Evolutionary conservation across 1,140 invertebrate species (phyloP).

Genomic region (Caenorhabditis tropicalis): DNA sequence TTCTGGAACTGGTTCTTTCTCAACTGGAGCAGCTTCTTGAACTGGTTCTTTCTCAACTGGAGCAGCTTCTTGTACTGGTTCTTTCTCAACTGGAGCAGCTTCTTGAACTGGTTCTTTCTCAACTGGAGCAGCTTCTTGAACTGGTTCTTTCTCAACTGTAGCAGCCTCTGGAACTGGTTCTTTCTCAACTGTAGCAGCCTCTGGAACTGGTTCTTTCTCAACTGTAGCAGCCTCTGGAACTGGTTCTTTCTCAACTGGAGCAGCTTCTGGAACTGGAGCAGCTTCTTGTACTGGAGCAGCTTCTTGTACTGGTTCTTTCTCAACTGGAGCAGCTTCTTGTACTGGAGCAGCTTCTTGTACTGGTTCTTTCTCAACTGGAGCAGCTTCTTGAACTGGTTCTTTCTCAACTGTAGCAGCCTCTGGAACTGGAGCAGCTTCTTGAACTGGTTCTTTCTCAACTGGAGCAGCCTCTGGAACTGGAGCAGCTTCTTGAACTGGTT

Average conservation of each 20-base stretch:
- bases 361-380: not conserved
- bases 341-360: conserved; percentile 23
- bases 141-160: not conserved
- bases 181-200: not conserved
- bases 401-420: not conserved
- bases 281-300: not conserved
- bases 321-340: not conserved
- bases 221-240: not conserved
- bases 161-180: not conserved
- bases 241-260: not conserved
- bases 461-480: not conserved
- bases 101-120: not conserved
- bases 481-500: not conserved
- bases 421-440: not conserved
- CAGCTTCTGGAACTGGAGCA: not conserved
- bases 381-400: not conserved
- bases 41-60: not conserved
- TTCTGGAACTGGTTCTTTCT: not conserved
- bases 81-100: not conserved
- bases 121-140: not conserved
- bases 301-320: not conserved
- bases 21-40: not conserved
- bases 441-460: not conserved
- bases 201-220: not conserved
- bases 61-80: not conserved